phyloP scores from a whole-genome alignment of 2,797 vertebrate species.

The Lagorchestes hirsutus region DNA sequence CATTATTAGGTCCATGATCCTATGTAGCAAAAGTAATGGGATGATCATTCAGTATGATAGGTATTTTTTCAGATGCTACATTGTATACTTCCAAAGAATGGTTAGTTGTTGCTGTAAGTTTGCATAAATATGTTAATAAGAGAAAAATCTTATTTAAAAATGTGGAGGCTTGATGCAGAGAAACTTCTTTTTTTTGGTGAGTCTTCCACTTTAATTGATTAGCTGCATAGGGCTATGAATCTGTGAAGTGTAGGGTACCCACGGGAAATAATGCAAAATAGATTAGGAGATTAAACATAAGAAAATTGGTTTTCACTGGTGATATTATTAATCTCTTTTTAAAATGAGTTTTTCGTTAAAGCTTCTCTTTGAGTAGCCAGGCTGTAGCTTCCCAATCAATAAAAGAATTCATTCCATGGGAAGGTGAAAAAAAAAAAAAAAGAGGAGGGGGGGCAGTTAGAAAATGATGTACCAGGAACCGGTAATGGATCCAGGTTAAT shows the following conservation, averaged over 20 bases:
- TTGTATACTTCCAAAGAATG: conserved; percentile 16
- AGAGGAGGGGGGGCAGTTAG: conserved; percentile 56
- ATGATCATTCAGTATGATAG: not conserved
- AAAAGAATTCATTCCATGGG: conserved; percentile 77
- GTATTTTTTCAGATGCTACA: conserved; percentile 42
- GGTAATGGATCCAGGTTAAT: conserved; percentile 65
- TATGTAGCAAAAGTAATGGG: not conserved
- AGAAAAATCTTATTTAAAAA: conserved; percentile 85
- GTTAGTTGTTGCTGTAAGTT: conserved; percentile 24
- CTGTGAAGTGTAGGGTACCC: conserved; percentile 87
- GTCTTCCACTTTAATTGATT: conserved; percentile 91
- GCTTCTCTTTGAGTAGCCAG: conserved; percentile 84
- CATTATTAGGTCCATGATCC: not conserved
- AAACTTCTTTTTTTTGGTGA: conserved; percentile 86
- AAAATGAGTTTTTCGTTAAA: conserved; percentile 88
- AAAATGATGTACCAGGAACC: conserved; percentile 73
- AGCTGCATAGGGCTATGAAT: conserved; percentile 89
- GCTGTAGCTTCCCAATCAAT: conserved; percentile 84
- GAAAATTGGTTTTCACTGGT: conserved; percentile 90
- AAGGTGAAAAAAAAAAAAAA: conserved; percentile 45
- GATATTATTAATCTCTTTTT: conserved; percentile 90
- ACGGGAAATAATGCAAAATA: conserved; percentile 94
- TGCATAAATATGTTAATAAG: conserved; percentile 61
- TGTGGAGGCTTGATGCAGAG: conserved; percentile 85
- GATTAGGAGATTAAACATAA: conserved; percentile 92